phyloP scores from a whole-genome alignment of 2,113 vertebrate species.

The Mohoua ochrocephala region DNA sequence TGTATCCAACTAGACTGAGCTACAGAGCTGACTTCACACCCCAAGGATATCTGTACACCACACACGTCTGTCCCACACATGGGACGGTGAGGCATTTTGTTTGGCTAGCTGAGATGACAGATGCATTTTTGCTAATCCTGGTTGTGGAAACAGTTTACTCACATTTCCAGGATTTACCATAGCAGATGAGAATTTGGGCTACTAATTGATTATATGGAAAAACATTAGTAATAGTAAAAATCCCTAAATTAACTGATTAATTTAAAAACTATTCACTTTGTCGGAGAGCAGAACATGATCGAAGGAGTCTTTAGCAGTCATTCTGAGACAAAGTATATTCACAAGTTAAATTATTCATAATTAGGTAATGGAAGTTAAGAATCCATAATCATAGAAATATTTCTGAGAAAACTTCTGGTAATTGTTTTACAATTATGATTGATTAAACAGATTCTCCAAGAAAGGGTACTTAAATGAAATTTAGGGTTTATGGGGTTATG shows the following conservation, averaged over 20 bases:
- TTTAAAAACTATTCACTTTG: background rate
- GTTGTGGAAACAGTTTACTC: background rate
- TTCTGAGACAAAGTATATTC: background rate
- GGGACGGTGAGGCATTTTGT: background rate
- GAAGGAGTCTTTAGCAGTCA: background rate
- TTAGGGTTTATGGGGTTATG: background rate
- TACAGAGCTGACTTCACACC: background rate
- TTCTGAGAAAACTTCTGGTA: background rate
- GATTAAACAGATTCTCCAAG: background rate
- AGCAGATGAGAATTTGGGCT: background rate
- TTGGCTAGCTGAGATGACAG: background rate
- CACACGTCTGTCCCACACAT: rapidly evolving
- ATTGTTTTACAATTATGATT: background rate
- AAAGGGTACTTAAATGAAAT: background rate
- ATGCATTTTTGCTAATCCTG: background rate
- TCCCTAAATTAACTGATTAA: background rate
- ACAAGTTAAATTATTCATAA: background rate
- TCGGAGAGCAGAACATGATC: background rate
- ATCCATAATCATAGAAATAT: background rate
- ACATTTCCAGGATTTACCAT: background rate
- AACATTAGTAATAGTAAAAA: background rate
- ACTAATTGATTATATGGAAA: background rate
- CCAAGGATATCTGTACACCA: too few relatives aligned
- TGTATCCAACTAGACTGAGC: background rate
- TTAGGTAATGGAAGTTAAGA: background rate